Evolutionary conservation across 2,797 vertebrate species (phyloP).

Genomic region (Pyrocephalus nanus): DNA sequence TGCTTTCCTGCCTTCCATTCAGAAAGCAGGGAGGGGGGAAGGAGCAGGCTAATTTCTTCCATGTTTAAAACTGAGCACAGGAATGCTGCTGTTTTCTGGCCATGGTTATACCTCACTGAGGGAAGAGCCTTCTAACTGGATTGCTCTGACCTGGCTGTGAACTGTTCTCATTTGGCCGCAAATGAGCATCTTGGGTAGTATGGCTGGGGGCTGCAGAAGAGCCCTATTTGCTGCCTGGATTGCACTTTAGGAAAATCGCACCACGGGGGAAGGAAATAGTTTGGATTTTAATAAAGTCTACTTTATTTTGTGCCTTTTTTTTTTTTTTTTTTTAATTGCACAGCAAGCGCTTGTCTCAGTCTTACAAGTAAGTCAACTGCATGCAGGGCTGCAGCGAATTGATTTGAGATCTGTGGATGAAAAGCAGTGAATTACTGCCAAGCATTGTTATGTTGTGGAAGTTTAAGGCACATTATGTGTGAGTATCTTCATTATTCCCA

Average conservation of each 20-base stretch:
- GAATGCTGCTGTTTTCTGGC: constrained; percentile 56
- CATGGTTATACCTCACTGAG: neutral
- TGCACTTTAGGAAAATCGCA: neutral
- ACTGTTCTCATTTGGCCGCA: constrained; percentile 10
- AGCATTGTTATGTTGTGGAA: constrained; percentile 35
- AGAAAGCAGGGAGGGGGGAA: neutral
- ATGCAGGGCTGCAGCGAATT: constrained; percentile 43
- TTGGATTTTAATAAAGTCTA: constrained; percentile 17
- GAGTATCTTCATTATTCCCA: constrained; percentile 16
- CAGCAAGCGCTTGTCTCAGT: constrained; percentile 30
- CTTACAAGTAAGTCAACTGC: constrained; percentile 37
- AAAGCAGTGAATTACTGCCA: constrained; percentile 48
- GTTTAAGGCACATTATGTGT: constrained; percentile 13
- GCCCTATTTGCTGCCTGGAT: neutral
- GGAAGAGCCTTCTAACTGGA: constrained; percentile 29
- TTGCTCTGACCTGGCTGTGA: constrained; percentile 60
- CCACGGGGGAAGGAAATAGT: neutral
- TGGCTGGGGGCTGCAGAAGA: neutral
- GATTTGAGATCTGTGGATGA: constrained; percentile 56
- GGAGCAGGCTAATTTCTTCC: neutral
- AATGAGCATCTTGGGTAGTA: neutral
- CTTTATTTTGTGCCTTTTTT: neutral
- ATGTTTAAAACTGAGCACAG: neutral
- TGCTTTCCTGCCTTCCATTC: neutral
- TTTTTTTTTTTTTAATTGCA: constrained; percentile 17